Percentiles rank a stretch among this genome's conserved stretches.
Conservation (phyloP, 2,797 vertebrate genomes). For the Xenops minutus region DNA sequence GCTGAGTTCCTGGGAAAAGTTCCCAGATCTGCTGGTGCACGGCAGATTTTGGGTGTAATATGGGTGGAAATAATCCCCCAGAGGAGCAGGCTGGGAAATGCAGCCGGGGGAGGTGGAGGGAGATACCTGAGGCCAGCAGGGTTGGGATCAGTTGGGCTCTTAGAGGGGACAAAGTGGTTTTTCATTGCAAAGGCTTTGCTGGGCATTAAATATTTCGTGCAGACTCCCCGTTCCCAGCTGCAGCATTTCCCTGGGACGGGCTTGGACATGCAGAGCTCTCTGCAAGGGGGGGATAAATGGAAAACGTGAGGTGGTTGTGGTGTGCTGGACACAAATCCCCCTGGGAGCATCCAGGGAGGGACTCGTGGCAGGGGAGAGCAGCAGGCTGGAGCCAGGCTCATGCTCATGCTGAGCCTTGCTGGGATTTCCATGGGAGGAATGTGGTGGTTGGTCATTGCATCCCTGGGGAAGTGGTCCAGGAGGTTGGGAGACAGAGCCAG, state of each 20-base stretch:
- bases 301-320: background rate
- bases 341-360: background rate
- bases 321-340: background rate
- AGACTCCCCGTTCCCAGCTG: background rate
- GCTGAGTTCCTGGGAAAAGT: background rate
- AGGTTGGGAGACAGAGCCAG: background rate
- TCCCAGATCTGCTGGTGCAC: background rate
- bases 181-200: background rate
- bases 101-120: background rate
- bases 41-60: background rate
- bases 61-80: background rate
- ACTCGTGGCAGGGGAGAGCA: background rate
- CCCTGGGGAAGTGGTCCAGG: background rate
- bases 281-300: background rate
- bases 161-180: background rate
- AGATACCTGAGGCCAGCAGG: background rate
- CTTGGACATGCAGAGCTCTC: fast-evolving
- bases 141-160: background rate
- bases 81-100: background rate
- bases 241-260: background rate
- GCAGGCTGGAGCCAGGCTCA: background rate
- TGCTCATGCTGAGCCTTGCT: background rate
- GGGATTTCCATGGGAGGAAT: background rate
- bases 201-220: background rate
- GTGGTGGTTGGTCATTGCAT: fast-evolving